phyloP scores from a whole-genome alignment of 2,113 vertebrate genomes.

The Heliornis fulica region DNA sequence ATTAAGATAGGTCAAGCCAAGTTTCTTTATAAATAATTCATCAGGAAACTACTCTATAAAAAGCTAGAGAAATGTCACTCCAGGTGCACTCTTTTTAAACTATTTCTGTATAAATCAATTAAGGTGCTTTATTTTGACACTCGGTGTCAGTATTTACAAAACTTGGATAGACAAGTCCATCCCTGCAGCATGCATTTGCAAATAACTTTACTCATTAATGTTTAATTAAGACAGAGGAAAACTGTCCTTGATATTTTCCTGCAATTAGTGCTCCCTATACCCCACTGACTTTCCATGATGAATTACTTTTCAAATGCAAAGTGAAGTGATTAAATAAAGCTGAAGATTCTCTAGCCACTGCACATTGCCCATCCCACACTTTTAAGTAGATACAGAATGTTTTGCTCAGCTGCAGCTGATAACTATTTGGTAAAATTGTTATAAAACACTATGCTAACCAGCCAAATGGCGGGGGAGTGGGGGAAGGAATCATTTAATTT shows the following conservation, averaged over 20 bases:
- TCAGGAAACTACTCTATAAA: slow-evolving; percentile 74
- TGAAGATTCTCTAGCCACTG: slow-evolving; percentile 73
- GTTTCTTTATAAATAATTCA: slow-evolving; percentile 80
- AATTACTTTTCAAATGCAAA: slow-evolving; percentile 86
- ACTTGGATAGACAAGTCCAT: slow-evolving; percentile 78
- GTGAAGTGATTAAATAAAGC: slow-evolving; percentile 83
- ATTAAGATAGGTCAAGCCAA: slow-evolving; percentile 74
- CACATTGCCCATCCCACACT: slow-evolving; percentile 46
- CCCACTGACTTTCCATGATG: slow-evolving; percentile 82
- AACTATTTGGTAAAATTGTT: background rate
- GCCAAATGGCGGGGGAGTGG: fast-evolving
- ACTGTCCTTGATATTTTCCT: slow-evolving; percentile 84
- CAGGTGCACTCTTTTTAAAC: slow-evolving; percentile 74
- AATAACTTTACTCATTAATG: slow-evolving; percentile 85
- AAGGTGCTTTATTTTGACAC: slow-evolving; percentile 80
- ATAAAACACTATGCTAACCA: background rate
- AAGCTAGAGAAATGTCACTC: slow-evolving; percentile 70
- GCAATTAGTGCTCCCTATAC: slow-evolving; percentile 82
- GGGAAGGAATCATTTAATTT: background rate
- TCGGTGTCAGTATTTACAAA: slow-evolving; percentile 79
- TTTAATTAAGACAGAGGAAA: slow-evolving; percentile 86
- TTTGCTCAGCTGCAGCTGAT: background rate
- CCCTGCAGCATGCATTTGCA: slow-evolving; percentile 77
- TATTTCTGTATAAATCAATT: slow-evolving; percentile 82
- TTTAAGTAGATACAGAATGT: slow-evolving; percentile 34